phyloP scores from a whole-genome alignment of 2,113 vertebrate species.

The Riparia riparia region DNA sequence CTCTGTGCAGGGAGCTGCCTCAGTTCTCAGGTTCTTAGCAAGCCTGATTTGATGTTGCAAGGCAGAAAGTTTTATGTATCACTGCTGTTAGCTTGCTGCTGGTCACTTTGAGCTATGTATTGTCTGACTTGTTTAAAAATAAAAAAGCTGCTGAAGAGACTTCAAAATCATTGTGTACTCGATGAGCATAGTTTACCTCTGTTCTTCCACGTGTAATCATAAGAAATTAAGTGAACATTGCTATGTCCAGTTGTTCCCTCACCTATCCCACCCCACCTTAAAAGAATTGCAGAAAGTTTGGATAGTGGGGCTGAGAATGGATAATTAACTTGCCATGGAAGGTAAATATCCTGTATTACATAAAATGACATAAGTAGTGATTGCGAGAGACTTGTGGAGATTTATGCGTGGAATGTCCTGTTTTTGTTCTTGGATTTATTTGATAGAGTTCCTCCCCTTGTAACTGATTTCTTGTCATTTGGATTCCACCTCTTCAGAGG shows the following conservation, averaged over 20 bases:
- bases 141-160: neutral
- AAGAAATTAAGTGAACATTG: neutral
- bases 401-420: neutral
- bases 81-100: neutral
- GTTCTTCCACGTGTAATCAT: neutral
- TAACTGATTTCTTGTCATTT: slow-evolving; percentile 23
- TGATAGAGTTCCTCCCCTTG: neutral
- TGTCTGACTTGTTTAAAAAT: neutral
- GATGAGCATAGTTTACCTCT: neutral
- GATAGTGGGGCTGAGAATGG: neutral
- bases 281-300: neutral
- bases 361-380: neutral
- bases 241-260: neutral
- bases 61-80: neutral
- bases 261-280: neutral
- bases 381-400: neutral
- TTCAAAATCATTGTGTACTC: neutral
- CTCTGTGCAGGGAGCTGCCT: neutral
- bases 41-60: neutral
- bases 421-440: slow-evolving; percentile 19
- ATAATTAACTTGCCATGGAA: neutral
- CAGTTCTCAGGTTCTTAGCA: rapidly evolving
- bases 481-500: slow-evolving; percentile 8
- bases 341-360: neutral
- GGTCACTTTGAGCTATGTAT: neutral